A percentile compares a stretch with the other conserved stretches of the same genome.
Evolutionary conservation across 2,888 invertebrate genomes (phyloP).

Genomic region (Lasioglossum marginatum): DNA sequence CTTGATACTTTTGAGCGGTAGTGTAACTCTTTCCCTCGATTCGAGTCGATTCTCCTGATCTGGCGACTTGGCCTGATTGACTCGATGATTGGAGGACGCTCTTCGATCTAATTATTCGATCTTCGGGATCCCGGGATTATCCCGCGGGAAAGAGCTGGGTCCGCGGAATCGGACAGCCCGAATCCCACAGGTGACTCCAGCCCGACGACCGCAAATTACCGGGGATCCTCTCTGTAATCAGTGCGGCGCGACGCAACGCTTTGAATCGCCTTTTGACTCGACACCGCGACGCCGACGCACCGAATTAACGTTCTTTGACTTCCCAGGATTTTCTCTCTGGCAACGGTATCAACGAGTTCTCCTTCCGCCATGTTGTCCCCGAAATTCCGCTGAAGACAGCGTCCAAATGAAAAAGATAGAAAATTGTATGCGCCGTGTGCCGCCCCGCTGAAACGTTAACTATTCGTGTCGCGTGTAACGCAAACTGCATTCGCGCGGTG

Average conservation of each 20-base stretch:
- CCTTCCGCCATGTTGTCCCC: background rate
- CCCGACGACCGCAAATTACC: conserved; percentile 49
- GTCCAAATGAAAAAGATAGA: background rate
- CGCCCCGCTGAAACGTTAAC: conserved; percentile 23
- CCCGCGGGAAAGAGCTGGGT: conserved; percentile 13
- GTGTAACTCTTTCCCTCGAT: too few species aligned
- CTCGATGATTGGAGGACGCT: background rate
- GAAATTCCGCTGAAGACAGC: background rate
- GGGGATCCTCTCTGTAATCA: conserved; percentile 63
- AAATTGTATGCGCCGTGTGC: background rate
- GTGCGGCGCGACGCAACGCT: conserved; percentile 43
- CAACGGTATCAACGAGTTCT: background rate
- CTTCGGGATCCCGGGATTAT: conserved; percentile 1
- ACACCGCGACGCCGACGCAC: conserved; percentile 29
- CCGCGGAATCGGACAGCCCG: conserved; percentile 37
- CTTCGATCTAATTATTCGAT: background rate
- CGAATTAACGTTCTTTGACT: conserved; percentile 46
- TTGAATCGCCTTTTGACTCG: conserved; percentile 44
- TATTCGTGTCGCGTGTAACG: conserved; percentile 37
- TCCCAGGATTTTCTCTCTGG: background rate
- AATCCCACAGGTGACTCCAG: conserved; percentile 47
- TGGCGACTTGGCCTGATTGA: too few species aligned
- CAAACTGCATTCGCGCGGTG: conserved; percentile 24
- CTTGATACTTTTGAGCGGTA: too few species aligned
- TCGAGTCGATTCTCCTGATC: too few species aligned